Conservation (phyloP, 2,888 invertebrate genomes). For the Melanchra persicariae region DNA sequence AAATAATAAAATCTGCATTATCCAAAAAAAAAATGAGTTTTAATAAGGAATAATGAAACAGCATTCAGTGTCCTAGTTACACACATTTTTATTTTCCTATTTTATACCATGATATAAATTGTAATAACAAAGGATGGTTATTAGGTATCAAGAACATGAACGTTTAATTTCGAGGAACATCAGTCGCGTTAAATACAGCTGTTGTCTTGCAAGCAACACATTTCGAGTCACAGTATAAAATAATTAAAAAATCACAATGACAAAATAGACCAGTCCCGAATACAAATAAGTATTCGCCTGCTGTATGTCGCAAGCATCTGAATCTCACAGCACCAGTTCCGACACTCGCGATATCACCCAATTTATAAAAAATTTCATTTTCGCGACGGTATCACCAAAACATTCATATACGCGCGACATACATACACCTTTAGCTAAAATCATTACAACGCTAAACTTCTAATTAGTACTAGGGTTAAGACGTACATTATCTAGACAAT, state of each 20-base stretch:
- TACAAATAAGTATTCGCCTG: slow-evolving; percentile 79
- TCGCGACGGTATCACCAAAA: slow-evolving; percentile 70
- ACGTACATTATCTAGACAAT: slow-evolving; percentile 88
- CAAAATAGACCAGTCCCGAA: slow-evolving; percentile 82
- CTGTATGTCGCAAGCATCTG: slow-evolving; percentile 87
- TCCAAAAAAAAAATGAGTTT: slow-evolving; percentile 66
- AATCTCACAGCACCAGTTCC: slow-evolving; percentile 89
- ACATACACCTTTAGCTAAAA: slow-evolving; percentile 85
- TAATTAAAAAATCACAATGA: slow-evolving; percentile 81
- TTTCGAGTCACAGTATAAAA: slow-evolving; percentile 81
- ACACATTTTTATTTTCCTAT: slow-evolving; percentile 89
- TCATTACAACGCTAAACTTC: slow-evolving; percentile 81
- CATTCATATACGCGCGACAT: slow-evolving; percentile 88
- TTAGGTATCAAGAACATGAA: slow-evolving; percentile 80
- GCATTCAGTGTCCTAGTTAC: slow-evolving; percentile 86
- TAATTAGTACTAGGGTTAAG: slow-evolving; percentile 86
- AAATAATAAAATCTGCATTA: slow-evolving; percentile 84
- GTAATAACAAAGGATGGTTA: slow-evolving; percentile 89
- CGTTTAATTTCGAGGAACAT: slow-evolving; percentile 86
- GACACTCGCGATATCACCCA: slow-evolving; percentile 75
- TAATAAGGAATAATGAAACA: slow-evolving; percentile 81
- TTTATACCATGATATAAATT: slow-evolving; percentile 88
- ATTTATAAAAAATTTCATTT: slow-evolving; percentile 65
- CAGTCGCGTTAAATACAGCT: slow-evolving; percentile 85
- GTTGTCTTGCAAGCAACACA: slow-evolving; percentile 84